Base-by-base conservation (phyloP, 35 echinoderm and acorn worm species). In the Acanthaster planci region DNA sequence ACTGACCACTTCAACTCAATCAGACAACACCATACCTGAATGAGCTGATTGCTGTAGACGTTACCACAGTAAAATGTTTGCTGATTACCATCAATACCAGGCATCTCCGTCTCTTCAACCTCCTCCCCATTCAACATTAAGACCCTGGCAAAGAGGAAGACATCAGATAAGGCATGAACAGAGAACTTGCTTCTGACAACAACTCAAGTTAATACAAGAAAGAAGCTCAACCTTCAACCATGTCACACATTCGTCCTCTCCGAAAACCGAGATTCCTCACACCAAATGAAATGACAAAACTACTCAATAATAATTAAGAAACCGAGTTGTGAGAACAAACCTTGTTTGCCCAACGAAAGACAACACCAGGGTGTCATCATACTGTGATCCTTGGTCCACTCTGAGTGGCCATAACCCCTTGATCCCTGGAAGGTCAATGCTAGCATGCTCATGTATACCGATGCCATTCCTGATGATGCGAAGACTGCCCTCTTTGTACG, bases 381-480 rank as follows among this genome's bases (percentile, higher is more conserved):
- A 88, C 26, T 87, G 88, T 36, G 95, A 91, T 18, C 90, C 86
- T 1, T 86, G 82, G 52, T 98, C 88, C 29, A 98, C 85, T 50
- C 86, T 87, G 22, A 98, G 82, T 1, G 95, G 95, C 95, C 95
- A 98, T 54, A 98, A 88, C 87, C 95, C 95, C 91, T 98, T 98
- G 22, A 98, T 98, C 52, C 95, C 95, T 32, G 92, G 95, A 36
- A 98, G 80, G 53, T 98, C 95, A 82, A 98, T 98, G 54, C 95
- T 98, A 35, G 95, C 95, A 89, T 98, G 95, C 59, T 98, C 95
- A 76, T 98, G 95, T 38, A 98, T 98, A 10, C 95, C 95, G 76
- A 98, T 98, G 8, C 95, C 95, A 80, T 98, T 98, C 37, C 95
- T 82, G 22, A 98, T 98, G 76, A 98, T 98, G 10, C 95, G 84